Evolutionary conservation across 2,797 vertebrate genomes (phyloP).

Genomic region (Sphaeramia orbicularis): DNA sequence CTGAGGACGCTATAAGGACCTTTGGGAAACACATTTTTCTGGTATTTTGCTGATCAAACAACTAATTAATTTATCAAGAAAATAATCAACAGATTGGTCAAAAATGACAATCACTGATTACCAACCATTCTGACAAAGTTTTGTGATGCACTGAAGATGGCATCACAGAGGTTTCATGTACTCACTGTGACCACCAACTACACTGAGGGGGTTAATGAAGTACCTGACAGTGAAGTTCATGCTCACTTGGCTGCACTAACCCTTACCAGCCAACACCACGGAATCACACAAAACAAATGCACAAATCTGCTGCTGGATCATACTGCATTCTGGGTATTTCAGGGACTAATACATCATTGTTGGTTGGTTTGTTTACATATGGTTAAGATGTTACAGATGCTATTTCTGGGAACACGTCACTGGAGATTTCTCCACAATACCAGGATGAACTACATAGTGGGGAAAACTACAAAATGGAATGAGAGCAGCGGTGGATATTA

Average conservation of each 20-base stretch:
- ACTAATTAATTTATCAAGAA: no score
- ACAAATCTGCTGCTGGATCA: constrained; percentile 4
- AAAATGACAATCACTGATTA: not conserved
- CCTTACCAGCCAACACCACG: not conserved
- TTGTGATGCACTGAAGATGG: no score
- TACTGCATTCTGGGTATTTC: constrained; percentile 32
- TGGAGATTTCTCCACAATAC: not conserved
- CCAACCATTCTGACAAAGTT: no score
- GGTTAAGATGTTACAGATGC: constrained; percentile 8
- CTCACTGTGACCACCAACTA: no score
- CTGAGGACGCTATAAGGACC: no score
- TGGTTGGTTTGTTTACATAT: constrained; percentile 17
- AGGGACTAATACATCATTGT: constrained; percentile 8
- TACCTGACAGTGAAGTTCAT: not conserved
- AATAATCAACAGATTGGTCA: no score
- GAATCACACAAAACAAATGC: constrained; percentile 17
- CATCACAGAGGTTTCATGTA: no score
- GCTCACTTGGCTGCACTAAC: constrained; percentile 18
- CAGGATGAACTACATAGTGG: no score
- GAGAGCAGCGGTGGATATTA: no score
- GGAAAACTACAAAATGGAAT: not conserved
- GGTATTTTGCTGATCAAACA: no score
- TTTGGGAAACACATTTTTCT: no score
- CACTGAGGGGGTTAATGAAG: no score
- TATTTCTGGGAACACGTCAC: constrained; percentile 5